Percentiles rank a stretch among this genome's conserved stretches.
These are phyloP conservation scores for Morpho deidamia DNA, from an alignment of 2,888 invertebrate genomes.

Conservation along the genomic window DNA sequence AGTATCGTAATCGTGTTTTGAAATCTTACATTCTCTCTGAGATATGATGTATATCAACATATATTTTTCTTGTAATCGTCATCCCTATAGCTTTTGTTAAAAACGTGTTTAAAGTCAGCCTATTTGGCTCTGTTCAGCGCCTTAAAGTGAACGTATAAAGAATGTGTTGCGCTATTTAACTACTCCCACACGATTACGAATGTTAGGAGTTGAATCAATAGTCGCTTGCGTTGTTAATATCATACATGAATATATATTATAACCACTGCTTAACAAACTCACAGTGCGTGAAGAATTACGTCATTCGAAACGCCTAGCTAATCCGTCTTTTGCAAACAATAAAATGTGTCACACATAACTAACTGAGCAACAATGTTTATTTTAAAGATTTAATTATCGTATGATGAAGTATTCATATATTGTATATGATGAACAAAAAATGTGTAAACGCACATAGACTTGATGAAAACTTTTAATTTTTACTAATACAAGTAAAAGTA, in stretches of 20 bases:
- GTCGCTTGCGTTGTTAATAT: not conserved
- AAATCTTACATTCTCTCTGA: no score
- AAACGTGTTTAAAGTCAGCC: no score
- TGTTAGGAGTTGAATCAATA: not conserved
- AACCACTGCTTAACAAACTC: not conserved
- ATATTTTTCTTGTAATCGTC: no score
- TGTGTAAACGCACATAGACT: no score
- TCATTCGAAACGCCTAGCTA: not conserved
- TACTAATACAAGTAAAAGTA: no score
- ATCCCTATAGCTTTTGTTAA: no score
- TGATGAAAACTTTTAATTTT: no score
- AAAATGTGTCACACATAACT: not conserved
- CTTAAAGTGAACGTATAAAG: not conserved
- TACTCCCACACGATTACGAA: not conserved
- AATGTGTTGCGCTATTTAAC: not conserved
- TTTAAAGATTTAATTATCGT: not conserved
- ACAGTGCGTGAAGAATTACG: slow-evolving; percentile 8
- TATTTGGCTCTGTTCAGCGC: no score
- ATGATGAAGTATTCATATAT: no score
- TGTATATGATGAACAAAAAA: no score
- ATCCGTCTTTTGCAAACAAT: not conserved
- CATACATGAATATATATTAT: not conserved
- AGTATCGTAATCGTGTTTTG: no score
- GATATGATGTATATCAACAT: no score
- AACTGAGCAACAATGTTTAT: not conserved